A percentile compares a stretch with the other conserved stretches of the same genome.
Evolutionary conservation across 2,888 invertebrate genomes (phyloP).

Genomic region (Bellardia pandia): DNA sequence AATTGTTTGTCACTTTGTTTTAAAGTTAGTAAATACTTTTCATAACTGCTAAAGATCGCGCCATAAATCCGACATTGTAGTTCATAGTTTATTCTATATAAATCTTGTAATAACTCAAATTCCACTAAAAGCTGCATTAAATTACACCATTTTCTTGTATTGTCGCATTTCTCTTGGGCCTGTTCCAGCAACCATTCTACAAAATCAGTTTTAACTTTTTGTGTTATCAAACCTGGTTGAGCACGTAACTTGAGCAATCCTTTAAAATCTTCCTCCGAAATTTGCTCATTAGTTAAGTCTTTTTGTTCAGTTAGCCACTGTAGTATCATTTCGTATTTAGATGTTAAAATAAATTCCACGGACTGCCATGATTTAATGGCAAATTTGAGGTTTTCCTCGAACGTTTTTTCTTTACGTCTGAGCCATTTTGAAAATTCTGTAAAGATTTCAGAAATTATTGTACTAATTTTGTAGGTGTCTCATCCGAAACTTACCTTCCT

Average conservation of each 20-base stretch:
- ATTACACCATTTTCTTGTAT: slow-evolving; percentile 67
- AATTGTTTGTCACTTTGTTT: slow-evolving; percentile 32
- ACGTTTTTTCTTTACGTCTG: slow-evolving; percentile 77
- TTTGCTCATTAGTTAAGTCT: slow-evolving; percentile 63
- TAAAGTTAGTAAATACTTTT: slow-evolving; percentile 73
- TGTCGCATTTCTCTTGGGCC: slow-evolving; percentile 35
- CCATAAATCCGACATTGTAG: slow-evolving; percentile 76
- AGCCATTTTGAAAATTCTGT: slow-evolving; percentile 82
- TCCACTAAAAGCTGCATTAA: slow-evolving; percentile 76
- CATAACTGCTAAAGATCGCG: slow-evolving; percentile 77
- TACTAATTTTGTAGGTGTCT: not conserved
- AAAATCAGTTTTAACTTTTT: slow-evolving; percentile 76
- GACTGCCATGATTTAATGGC: slow-evolving; percentile 83
- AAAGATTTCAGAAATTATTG: not conserved
- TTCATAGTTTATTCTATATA: slow-evolving; percentile 77
- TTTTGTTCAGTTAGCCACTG: slow-evolving; percentile 78
- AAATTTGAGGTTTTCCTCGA: slow-evolving; percentile 79
- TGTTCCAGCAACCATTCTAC: slow-evolving; percentile 74
- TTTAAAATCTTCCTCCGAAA: slow-evolving; percentile 73
- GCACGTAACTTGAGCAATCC: slow-evolving; percentile 78
- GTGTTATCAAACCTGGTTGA: slow-evolving; percentile 78
- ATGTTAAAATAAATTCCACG: slow-evolving; percentile 79
- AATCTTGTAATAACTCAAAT: slow-evolving; percentile 80
- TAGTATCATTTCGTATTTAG: slow-evolving; percentile 81
- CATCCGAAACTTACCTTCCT: slow-evolving; percentile 69